Evolutionary conservation across 2,888 invertebrate genomes (phyloP).

Genomic region (Artemia sinica): DNA sequence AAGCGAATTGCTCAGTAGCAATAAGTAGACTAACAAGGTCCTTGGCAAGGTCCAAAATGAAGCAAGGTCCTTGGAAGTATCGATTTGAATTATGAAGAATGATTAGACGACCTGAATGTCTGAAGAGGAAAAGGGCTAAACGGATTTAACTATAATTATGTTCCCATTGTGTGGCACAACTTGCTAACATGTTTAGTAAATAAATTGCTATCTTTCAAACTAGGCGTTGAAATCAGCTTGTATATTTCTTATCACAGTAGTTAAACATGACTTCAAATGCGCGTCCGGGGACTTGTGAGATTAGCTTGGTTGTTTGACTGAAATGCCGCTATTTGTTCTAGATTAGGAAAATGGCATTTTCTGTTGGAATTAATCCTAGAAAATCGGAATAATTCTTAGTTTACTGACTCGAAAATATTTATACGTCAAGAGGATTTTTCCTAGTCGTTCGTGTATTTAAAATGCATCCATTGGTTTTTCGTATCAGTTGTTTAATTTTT

Average conservation of each 20-base stretch:
- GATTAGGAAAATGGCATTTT: constrained; percentile 10
- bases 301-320: neutral
- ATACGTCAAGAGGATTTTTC: constrained; percentile 7
- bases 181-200: neutral
- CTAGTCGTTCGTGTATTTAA: neutral
- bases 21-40: no score
- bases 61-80: no score
- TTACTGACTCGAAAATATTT: constrained; percentile 1
- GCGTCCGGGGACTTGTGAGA: constrained; percentile 7
- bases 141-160: no score
- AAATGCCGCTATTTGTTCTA: constrained; percentile 3
- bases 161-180: no score
- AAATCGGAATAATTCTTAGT: neutral
- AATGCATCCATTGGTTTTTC: neutral
- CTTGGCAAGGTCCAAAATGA: no score
- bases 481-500: neutral
- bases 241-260: constrained; percentile 4
- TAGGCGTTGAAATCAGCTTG: constrained; percentile 6
- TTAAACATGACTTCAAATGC: constrained; percentile 12
- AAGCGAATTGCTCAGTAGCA: no score
- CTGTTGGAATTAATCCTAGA: constrained; percentile 1
- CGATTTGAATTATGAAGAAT: no score
- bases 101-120: no score
- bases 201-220: constrained; percentile 6
- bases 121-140: no score